Evolutionary conservation across 2,888 invertebrate species (phyloP), one percentile per base, ranked within the genome.

Genomic region (Thereva nobilitata): DNA sequence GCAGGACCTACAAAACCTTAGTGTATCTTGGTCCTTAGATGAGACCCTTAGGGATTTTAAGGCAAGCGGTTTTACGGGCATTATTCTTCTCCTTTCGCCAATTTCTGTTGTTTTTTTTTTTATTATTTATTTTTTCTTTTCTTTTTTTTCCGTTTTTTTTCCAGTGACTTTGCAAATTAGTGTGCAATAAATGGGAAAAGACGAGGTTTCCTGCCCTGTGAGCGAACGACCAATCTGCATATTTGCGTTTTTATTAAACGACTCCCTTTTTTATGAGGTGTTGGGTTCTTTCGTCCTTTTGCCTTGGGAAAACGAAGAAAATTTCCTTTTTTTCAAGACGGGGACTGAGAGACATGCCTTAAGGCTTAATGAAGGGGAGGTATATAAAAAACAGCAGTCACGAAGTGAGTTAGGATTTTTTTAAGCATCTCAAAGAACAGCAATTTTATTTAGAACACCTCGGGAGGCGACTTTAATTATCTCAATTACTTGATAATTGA

Each of bases 111-210:
- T 59, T 47, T 47, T 45, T 47, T 47, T 45, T 44, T 45, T 54
- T 40, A 12, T 44, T 45, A 44, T 63, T 49, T 9, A 23, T 23
- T 23, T 23, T 59, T 59, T 59, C 41, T 47, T 59, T 59, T 59
- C 45, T 47, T 45, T 52, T 50, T 53, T 44, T 45, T 54, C 9
- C 47, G 23, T 44, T 45, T 44, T 63, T 49, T 9, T 68, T 68
- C 56, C 66, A 54, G 68, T 66, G 66, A 68, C 65, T 68, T 59
- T 66, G 61, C 61, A 68, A 68, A 68, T 68, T 68, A 68, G 61
- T 66, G 5, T 59, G 61, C 59, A 54, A 68, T 68, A 66, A 65
- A 68, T 66, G 68, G 45, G 34, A 44, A 42, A 37, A 54, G 47
- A 67, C 52, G 9, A 42, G 53, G 44, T 9, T 54, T 35, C 47